Conservation (phyloP, 2,113 vertebrate species). For the Antigone vipio region DNA sequence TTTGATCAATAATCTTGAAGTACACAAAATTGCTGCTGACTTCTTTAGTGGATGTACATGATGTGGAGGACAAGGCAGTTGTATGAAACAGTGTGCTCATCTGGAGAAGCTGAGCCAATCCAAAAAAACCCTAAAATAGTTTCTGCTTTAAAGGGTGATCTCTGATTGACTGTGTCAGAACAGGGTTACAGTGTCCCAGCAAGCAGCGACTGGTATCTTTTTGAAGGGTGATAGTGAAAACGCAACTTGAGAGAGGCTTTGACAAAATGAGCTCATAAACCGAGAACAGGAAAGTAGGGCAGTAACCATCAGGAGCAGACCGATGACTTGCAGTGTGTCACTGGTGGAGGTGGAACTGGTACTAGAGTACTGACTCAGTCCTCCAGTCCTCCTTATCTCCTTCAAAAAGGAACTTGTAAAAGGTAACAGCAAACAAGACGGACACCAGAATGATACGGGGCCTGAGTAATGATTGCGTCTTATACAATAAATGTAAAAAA, state of each 20-base stretch:
- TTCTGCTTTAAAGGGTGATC: background rate
- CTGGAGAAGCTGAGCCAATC: background rate
- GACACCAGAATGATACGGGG: background rate
- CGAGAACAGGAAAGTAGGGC: background rate
- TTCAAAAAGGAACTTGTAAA: background rate
- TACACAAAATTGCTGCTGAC: background rate
- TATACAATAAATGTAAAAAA: background rate
- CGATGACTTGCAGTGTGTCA: fast-evolving
- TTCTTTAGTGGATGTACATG: background rate
- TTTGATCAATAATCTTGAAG: background rate
- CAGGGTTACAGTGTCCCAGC: background rate
- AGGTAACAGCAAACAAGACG: background rate
- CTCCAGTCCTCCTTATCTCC: background rate
- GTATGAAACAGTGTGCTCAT: background rate
- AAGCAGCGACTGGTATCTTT: background rate
- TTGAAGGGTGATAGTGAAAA: background rate
- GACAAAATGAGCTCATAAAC: background rate
- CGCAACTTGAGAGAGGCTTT: fast-evolving
- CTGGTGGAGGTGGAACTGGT: background rate
- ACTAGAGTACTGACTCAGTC: background rate
- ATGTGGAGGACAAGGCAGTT: background rate
- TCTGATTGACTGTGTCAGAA: background rate
- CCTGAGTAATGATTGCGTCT: background rate
- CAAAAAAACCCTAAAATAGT: background rate
- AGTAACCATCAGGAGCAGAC: background rate